Percentiles rank a stretch among this genome's conserved stretches.
Evolutionary conservation across 2,113 vertebrate species (phyloP).

Genomic region (Phocoena phocoena): DNA sequence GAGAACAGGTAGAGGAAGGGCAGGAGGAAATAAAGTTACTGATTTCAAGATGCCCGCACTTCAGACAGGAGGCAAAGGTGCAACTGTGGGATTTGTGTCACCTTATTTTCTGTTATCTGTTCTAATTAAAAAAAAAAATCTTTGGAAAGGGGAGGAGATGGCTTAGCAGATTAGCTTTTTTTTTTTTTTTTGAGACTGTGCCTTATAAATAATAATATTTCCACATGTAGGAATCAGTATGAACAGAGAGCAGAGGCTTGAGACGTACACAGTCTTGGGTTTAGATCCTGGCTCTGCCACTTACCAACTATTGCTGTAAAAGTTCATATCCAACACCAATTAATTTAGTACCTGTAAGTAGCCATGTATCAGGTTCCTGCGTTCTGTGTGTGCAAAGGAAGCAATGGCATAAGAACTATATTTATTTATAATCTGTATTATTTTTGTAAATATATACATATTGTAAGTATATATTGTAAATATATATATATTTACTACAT

Average conservation of each 20-base stretch:
- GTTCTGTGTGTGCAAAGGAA: neutral
- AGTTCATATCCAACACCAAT: neutral
- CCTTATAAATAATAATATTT: neutral
- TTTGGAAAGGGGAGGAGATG: neutral
- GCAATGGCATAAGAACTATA: neutral
- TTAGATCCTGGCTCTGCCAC: neutral
- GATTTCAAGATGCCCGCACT: neutral
- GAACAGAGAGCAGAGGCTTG: neutral
- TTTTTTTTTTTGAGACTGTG: neutral
- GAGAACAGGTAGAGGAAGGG: neutral
- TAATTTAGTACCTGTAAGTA: constrained; percentile 51
- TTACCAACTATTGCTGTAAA: neutral
- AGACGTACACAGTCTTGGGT: neutral
- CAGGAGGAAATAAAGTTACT: accelerated
- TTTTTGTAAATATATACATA: neutral
- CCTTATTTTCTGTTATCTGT: neutral
- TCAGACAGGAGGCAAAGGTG: neutral
- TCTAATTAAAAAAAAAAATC: neutral
- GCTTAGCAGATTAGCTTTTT: neutral
- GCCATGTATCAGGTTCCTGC: neutral
- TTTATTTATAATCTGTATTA: neutral
- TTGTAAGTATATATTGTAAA: neutral
- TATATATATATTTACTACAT: too few species aligned
- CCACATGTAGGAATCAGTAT: neutral
- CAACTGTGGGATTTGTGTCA: neutral